Conservation (phyloP, 2,797 vertebrate genomes). For the Coreius guichenoti region DNA sequence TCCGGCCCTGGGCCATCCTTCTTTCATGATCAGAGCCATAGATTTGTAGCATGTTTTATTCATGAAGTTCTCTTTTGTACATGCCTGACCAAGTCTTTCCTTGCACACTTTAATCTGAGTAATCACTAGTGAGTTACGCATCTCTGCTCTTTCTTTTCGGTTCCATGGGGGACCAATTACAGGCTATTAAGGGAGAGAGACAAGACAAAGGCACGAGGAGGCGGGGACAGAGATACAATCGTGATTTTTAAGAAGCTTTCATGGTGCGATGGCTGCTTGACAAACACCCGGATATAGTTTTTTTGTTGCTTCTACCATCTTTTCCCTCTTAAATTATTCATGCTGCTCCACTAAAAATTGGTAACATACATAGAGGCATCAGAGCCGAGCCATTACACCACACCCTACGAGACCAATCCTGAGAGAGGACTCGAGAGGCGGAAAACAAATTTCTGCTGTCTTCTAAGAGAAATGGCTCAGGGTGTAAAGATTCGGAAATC, state of each 20-base stretch:
- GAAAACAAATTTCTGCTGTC: constrained; percentile 21
- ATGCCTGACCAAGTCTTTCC: constrained; percentile 66
- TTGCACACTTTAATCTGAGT: constrained; percentile 65
- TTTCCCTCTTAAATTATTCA: constrained; percentile 46
- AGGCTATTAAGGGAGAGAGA: constrained; percentile 65
- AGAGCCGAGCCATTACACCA: constrained; percentile 28
- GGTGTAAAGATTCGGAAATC: constrained; percentile 26
- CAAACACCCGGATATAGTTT: constrained; percentile 37
- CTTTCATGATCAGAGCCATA: constrained; percentile 59
- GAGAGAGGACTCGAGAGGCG: constrained; percentile 18
- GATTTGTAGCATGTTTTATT: constrained; percentile 66
- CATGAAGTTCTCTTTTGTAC: constrained; percentile 65
- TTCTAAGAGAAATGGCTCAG: constrained; percentile 9
- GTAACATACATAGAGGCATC: constrained; percentile 40
- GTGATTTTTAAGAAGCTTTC: constrained; percentile 46
- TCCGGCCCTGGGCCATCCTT: constrained; percentile 6
- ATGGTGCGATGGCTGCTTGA: constrained; percentile 43
- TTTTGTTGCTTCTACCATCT: constrained; percentile 39
- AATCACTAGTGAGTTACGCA: constrained; percentile 68
- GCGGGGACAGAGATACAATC: constrained; percentile 32
- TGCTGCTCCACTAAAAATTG: constrained; percentile 41
- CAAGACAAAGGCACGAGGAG: constrained; percentile 61
- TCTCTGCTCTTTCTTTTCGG: constrained; percentile 63
- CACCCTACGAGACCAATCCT: constrained; percentile 23
- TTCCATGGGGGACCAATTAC: constrained; percentile 70